Evolutionary conservation across 2,888 invertebrate genomes (phyloP).

Genomic region (Caenorhabditis imperialis): DNA sequence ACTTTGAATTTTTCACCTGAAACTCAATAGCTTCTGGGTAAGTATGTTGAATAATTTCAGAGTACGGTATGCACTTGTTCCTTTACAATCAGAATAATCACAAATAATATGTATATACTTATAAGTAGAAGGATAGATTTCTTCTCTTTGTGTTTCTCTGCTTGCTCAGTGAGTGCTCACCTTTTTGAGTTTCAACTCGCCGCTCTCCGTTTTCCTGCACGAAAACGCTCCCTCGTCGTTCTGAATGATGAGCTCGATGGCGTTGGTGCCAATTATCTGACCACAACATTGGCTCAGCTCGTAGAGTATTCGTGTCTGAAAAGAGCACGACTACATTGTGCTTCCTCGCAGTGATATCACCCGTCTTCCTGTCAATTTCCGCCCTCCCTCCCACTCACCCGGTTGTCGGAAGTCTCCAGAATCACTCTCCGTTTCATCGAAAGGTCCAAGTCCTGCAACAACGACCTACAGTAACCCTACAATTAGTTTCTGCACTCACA

Average conservation of each 20-base stretch:
- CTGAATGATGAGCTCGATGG: conserved; percentile 67
- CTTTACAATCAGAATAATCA: no score
- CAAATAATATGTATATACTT: no score
- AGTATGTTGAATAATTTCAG: no score
- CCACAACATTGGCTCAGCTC: conserved; percentile 71
- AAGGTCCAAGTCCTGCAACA: conserved; percentile 49
- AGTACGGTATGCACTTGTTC: no score
- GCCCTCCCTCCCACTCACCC: conserved; percentile 32
- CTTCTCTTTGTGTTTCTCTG: neutral
- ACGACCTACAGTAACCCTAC: neutral
- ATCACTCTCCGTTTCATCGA: conserved; percentile 57
- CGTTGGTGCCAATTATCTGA: conserved; percentile 65
- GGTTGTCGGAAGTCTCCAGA: conserved; percentile 57
- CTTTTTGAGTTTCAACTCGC: conserved; percentile 60
- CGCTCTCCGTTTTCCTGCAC: conserved; percentile 56
- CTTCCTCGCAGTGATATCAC: neutral
- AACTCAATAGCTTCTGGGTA: no score
- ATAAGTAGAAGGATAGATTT: neutral
- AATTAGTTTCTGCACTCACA: conserved; percentile 20
- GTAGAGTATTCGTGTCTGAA: conserved; percentile 66
- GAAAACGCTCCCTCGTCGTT: conserved; percentile 64
- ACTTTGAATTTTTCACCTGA: conserved; percentile 44
- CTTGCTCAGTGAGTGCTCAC: no score
- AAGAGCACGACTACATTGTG: neutral
- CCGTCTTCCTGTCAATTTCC: conserved; percentile 11